phyloP scores from a whole-genome alignment of 2,797 vertebrate species.

The Rhinophrynus dorsalis region DNA sequence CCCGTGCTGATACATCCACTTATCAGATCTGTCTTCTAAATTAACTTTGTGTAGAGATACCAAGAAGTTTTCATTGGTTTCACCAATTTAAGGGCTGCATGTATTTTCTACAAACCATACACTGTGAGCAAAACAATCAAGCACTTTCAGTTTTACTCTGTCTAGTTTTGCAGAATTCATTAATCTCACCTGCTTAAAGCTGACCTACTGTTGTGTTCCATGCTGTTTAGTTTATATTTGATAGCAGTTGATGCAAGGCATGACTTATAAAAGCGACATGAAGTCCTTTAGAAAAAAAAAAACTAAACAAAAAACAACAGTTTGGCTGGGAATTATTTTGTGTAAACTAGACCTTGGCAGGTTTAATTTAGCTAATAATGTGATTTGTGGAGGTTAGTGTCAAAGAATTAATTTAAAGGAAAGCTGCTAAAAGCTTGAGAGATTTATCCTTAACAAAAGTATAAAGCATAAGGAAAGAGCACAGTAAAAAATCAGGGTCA shows the following conservation, averaged over 20 bases:
- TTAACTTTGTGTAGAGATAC: too few relatives aligned
- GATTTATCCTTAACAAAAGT: background rate
- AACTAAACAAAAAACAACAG: background rate
- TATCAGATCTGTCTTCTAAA: too few relatives aligned
- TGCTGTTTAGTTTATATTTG: constrained; percentile 14
- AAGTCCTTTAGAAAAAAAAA: background rate
- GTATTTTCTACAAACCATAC: too few relatives aligned
- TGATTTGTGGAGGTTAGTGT: too few relatives aligned
- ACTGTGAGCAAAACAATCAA: background rate
- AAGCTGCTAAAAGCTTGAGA: background rate
- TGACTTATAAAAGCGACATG: constrained; percentile 2
- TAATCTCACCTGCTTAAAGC: constrained; percentile 6
- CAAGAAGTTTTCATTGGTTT: too few relatives aligned
- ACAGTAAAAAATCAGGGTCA: too few relatives aligned
- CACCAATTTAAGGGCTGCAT: too few relatives aligned
- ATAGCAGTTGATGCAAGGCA: background rate
- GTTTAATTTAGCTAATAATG: background rate
- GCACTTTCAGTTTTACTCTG: background rate
- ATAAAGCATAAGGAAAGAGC: too few relatives aligned
- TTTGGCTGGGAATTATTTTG: background rate
- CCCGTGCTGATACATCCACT: too few relatives aligned
- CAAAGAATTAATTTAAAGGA: too few relatives aligned
- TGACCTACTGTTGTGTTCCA: background rate
- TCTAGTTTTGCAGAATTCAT: background rate
- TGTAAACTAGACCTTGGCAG: background rate